Conservation (phyloP, 2,113 vertebrate genomes). For the Micromys minutus region DNA sequence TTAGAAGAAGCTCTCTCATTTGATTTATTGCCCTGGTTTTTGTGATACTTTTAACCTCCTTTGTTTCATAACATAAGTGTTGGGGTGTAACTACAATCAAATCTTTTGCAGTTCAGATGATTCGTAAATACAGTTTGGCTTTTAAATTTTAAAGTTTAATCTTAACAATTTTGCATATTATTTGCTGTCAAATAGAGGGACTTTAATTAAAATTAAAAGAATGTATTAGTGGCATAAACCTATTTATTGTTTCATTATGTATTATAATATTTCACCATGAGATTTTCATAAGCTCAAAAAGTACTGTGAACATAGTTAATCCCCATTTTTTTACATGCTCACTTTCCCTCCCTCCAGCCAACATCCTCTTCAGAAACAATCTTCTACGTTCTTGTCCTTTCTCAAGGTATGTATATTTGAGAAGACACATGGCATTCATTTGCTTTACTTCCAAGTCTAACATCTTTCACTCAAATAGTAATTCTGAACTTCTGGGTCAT, state of each 20-base stretch:
- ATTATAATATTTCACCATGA: not conserved
- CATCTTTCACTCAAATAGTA: not conserved
- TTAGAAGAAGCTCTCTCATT: not conserved
- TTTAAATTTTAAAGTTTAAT: not conserved
- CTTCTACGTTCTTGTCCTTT: not conserved
- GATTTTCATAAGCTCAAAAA: not conserved
- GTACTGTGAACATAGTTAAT: too few species aligned
- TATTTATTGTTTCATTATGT: not conserved
- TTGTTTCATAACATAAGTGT: not conserved
- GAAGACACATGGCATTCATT: not conserved
- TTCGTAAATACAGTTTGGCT: not conserved
- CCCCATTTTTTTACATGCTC: not conserved
- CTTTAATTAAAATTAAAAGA: not conserved
- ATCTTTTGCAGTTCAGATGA: not conserved
- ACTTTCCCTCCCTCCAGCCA: not conserved
- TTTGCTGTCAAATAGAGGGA: not conserved
- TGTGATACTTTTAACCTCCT: not conserved
- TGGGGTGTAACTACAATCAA: not conserved
- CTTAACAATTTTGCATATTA: not conserved
- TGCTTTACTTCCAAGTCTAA: not conserved
- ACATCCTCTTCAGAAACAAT: not conserved
- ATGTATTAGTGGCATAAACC: not conserved
- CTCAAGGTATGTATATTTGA: not conserved
- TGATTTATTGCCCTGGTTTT: not conserved
- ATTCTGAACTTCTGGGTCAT: not conserved